Base-by-base conservation (phyloP, 2,797 vertebrate genomes). In the Phataginus tetradactyla region DNA sequence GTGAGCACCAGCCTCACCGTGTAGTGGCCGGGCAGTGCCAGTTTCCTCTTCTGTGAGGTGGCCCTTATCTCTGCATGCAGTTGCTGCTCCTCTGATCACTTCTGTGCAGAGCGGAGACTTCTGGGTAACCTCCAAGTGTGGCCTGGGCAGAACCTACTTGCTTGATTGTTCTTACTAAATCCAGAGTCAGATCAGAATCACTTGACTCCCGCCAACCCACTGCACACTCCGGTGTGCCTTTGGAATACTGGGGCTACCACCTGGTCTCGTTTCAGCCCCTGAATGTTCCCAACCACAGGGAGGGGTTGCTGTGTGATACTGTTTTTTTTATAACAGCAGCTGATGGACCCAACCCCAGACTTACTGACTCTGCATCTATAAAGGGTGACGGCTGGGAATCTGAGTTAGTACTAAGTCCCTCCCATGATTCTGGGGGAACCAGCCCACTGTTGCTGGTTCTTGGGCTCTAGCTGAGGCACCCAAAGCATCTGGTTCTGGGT, bases 21-120 rank as follows among this genome's bases (percentile, higher is more conserved):
- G 29, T 9, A 63, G 61, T 59, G n/a, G n/a, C 74, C 45, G 63
- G 27, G 3, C 42, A 11, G 17, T 3, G 14, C 37, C 32, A 23
- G 21, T 84, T 93, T 91, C 79, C 29, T 15, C 95, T 96, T 27
- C n/a, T 81, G 29, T 89, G n/a, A 34, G 92, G 39, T 57, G 45
- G 0, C 2, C 74, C 72, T 87, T 59, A 2, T 7, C 69, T 90
- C 55, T 45, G 88, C 87, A 45, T 49, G 12, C 53, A 68, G 4
- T 9, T 1, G 13, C 21, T 0, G 1, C 74, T 20, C 39, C 63
- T 80, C 57, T 63, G 9, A 53, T 91, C 91, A 20, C 71, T 63
- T 84, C 10, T 88, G 11, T 29, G 17, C 55, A 88, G 1, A 49
- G 39, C 20, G 0, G 45, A 61, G 79, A 42, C 27, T 86, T 89